phyloP scores from a whole-genome alignment of 2,797 vertebrate species.

The Gila robusta region DNA sequence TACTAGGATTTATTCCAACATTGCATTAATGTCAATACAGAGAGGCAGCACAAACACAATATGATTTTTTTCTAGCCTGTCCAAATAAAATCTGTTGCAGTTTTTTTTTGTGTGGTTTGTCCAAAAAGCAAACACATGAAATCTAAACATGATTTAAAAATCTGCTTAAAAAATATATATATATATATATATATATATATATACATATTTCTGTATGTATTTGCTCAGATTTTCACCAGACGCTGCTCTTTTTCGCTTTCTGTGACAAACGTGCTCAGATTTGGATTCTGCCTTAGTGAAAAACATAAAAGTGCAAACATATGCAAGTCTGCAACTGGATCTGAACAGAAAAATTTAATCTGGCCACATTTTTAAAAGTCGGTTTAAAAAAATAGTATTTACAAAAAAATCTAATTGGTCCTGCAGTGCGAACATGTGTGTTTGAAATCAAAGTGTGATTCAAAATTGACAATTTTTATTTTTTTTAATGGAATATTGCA shows the following conservation, averaged over 20 bases:
- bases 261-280: not conserved
- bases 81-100: not conserved
- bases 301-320: not conserved
- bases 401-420: not conserved
- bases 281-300: not conserved
- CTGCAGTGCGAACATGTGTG: not conserved
- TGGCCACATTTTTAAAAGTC: not conserved
- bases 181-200: too few species aligned
- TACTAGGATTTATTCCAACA: slow-evolving; percentile 10
- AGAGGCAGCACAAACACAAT: too few species aligned
- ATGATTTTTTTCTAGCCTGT: not conserved
- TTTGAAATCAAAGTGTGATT: not conserved
- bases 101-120: not conserved
- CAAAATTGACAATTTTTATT: not conserved
- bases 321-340: not conserved
- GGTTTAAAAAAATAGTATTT: not conserved
- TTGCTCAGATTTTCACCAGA: too few species aligned
- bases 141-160: not conserved
- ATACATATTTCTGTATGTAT: too few species aligned
- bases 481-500: not conserved
- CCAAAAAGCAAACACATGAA: not conserved
- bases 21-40: slow-evolving; percentile 1
- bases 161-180: not conserved
- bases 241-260: too few species aligned
- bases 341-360: not conserved